Evolutionary conservation across 1,140 invertebrate species (phyloP), one percentile per base, ranked within the genome.

Genomic region (Cydia pomonella): DNA sequence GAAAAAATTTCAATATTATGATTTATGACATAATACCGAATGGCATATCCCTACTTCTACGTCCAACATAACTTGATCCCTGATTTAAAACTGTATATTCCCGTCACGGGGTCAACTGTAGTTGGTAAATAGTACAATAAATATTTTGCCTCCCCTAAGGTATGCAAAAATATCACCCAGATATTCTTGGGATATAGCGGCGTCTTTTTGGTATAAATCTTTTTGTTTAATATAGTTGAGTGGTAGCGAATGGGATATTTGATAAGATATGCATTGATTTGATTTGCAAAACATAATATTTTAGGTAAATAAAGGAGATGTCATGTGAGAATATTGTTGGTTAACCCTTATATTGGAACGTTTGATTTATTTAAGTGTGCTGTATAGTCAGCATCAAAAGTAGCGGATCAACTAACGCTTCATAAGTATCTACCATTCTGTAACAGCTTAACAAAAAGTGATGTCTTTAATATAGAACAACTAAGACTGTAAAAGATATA

Each of bases 1-100:
- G 71, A 75, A 85, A 86, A 86, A 82, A 87, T 86, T 85, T 74
- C 82, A 86, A 88, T 88, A 86, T 86, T 82, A 85, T 86, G 86
- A 87, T 86, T 82, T 87, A 87, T 75, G 82, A 75, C 77, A 81
- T 77, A 81, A 84, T 80, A 81, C 73, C 38, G 25, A 76, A 81
- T 77, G 76, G 72, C 80, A 80, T 77, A 72, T 72, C 73, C 33
- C 72, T 74, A 74, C 27, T 66, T 47, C 29, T 16, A 3, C 38
- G 4, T 53, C 80, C 81, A 81, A 0, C 21, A 7, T 76, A 76
- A n/a, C 16, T 29, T 73, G 77, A 77, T 41, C 79, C 23, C 1
- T 53, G 10, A 7, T 23, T 33, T 27, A 6, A 2, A n/a, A 59
- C 12, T 27, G 27, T 12, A 1, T 21, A 12, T 6, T 71, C 0